phyloP scores from a whole-genome alignment of 2,113 vertebrate species.

The Platichthys stellatus region DNA sequence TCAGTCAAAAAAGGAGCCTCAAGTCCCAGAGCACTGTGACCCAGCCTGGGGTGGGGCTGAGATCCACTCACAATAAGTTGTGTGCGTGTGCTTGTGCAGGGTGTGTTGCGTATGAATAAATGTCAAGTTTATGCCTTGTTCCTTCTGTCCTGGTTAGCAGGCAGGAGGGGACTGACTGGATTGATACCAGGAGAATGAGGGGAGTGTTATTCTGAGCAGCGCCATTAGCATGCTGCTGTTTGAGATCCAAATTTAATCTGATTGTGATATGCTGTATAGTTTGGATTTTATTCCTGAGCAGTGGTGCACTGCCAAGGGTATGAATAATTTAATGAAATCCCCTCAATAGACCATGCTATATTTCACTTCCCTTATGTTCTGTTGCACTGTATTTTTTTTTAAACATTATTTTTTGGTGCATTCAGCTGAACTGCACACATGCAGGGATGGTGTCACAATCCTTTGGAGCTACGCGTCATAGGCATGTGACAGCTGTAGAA shows the following conservation, averaged over 20 bases:
- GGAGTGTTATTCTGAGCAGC: background rate
- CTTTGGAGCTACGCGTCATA: conserved; percentile 2
- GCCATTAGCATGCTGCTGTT: background rate
- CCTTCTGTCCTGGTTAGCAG: conserved; percentile 1
- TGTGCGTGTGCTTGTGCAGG: background rate
- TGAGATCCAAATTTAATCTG: background rate
- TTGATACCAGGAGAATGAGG: background rate
- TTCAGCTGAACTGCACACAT: background rate
- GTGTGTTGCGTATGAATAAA: conserved; percentile 24
- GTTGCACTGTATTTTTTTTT: background rate
- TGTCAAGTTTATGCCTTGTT: conserved; percentile 15
- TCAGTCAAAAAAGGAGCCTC: conserved; percentile 52
- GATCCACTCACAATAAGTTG: too few relatives aligned
- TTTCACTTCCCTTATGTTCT: background rate
- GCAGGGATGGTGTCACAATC: background rate
- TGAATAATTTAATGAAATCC: conserved; percentile 62
- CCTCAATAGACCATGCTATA: background rate
- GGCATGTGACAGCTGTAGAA: conserved; percentile 27
- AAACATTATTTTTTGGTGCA: background rate
- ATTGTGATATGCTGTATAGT: conserved; percentile 7
- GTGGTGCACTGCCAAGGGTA: conserved; percentile 10
- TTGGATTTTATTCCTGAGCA: conserved; percentile 20
- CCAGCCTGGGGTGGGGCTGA: conserved; percentile 42
- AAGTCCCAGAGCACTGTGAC: conserved; percentile 3
- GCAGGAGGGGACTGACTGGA: conserved; percentile 6